Base-by-base conservation (phyloP, 2,888 invertebrate genomes). In the Hyposoter didymator region DNA sequence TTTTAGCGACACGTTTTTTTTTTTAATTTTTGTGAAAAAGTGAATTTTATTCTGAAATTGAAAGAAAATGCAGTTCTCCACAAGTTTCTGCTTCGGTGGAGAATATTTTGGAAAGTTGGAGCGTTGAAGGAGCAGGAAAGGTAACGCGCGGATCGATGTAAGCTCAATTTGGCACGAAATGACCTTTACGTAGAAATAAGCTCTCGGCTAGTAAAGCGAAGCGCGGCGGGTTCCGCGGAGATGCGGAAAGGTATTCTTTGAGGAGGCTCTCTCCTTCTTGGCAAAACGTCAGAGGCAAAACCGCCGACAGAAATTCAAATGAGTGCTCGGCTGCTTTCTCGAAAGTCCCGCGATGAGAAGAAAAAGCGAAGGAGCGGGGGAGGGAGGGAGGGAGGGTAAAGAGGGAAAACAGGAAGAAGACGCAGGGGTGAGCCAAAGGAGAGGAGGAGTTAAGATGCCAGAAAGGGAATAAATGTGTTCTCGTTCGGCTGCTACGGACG, bases 301-400 rank as follows among this genome's bases (percentile, higher is more conserved):
- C 85, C 82, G 64, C 85, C 83, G 87, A 86, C 62, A 73, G 80
- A 88, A 86, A 88, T 88, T 88, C 87, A 88, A 88, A 88, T 88
- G 85, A 88, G 85, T 84, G 74, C 78, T 82, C 49, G 67, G 10
- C 59, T 12, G 79, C 39, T 55, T 32, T 55, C 73, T 70, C 19
- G 76, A 73, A 84, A 67, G 49, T 67, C 72, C 17, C 43, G 74
- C 47, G 59, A 45, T 32, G 79, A 67, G 67, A 59, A 76, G 75
- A 75, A 49, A 64, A 22, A 8, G 55, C 39, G 7, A 14, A 19
- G 67, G 47, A 69, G 35, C 73, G 62, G 43, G 72, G 73, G 74
- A 17, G 19, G 49, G 72, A 55, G 52, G 64, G 74, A 69, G 45
- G 76, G 62, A 49, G 74, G 76, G 74, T 17, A 12, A 59, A 67